Evolutionary conservation across 2,797 vertebrate genomes (phyloP), one percentile per base, ranked within the genome.

Genomic region (Euthynnus affinis): DNA sequence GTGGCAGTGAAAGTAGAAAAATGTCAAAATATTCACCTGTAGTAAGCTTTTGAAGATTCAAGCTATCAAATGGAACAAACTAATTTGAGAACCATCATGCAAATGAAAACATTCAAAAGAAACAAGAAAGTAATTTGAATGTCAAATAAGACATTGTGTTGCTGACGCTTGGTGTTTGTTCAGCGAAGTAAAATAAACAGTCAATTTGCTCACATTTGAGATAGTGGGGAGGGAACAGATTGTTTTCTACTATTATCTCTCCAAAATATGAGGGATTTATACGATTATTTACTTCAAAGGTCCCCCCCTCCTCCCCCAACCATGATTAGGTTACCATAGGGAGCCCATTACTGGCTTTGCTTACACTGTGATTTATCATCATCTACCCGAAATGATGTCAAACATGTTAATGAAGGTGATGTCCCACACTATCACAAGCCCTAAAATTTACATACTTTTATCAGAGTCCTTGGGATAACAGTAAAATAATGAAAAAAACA

Each of bases 321-420:
- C 29, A 52, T 81, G 86, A 90, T 90, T 88, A 37, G 37, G 9
- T 10, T 37, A 90, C 88, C 83, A 77, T 29, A 64, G 80, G 83
- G 90, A 90, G 86, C 78, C 84, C 84, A 86, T 89, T 87, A 88
- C 74, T 48, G 80, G 75, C 76, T 87, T 82, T 82, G 69, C 83
- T 68, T 83, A 78, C 56, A 52, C 67, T 84, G 75, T 66, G 72
- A 89, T 88, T 89, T 78, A 88, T 90, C 73, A 49, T 63, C n/a
- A 66, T 73, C 75, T 79, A 58, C 69, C 40, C 5, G 32, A 74
- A 85, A 83, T 82, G 46, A 86, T 90, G 84, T 80, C 61, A 56
- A 59, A 86, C 81, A 88, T 83, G 80, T 87, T 85, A 90, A 90
- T 88, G 78, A 86, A 78, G 79, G 65, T 85, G 78, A 80, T 76